These are phyloP conservation scores for Portevinia maculata DNA, from an alignment of 2,888 invertebrate species.

Conservation along the genomic window DNA sequence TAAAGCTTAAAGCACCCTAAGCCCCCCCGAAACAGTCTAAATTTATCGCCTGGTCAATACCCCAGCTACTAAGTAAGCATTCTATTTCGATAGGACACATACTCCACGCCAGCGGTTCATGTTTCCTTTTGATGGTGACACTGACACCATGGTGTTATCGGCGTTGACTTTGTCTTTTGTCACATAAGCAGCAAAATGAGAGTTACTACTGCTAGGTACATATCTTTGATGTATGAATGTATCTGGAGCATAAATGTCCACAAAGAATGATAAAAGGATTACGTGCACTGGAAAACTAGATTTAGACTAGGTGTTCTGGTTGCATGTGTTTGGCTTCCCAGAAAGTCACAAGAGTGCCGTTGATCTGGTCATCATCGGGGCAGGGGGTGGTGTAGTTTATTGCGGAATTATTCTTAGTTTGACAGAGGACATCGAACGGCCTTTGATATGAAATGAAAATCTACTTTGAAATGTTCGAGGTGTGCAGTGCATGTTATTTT, in stretches of 20 bases:
- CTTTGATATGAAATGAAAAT: no score
- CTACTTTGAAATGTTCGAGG: no score
- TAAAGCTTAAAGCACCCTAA: slow-evolving; percentile 25
- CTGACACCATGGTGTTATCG: slow-evolving; percentile 17
- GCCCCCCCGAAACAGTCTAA: slow-evolving; percentile 5
- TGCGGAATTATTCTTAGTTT: not conserved
- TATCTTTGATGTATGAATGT: slow-evolving; percentile 41
- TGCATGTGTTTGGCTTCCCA: slow-evolving; percentile 16
- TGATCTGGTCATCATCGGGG: slow-evolving; percentile 12
- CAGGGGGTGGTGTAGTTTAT: slow-evolving; percentile 12
- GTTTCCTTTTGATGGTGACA: not conserved
- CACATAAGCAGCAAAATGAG: slow-evolving; percentile 34
- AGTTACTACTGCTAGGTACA: slow-evolving; percentile 19
- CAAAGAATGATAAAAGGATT: slow-evolving; percentile 29
- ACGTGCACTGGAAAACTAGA: slow-evolving; percentile 33
- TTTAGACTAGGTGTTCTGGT: slow-evolving; percentile 8
- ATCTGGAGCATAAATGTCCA: slow-evolving; percentile 32
- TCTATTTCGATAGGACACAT: slow-evolving; percentile 23
- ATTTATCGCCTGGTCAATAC: slow-evolving; percentile 48
- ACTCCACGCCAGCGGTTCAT: not conserved
- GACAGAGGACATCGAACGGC: no score
- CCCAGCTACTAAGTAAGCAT: slow-evolving; percentile 39
- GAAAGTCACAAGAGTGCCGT: not conserved
- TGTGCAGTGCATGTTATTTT: no score
- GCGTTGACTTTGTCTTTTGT: slow-evolving; percentile 55